A percentile compares a stretch with the other conserved stretches of the same genome.
Evolutionary conservation across 2,888 invertebrate genomes (phyloP).

Genomic region (Cantharis nigra): DNA sequence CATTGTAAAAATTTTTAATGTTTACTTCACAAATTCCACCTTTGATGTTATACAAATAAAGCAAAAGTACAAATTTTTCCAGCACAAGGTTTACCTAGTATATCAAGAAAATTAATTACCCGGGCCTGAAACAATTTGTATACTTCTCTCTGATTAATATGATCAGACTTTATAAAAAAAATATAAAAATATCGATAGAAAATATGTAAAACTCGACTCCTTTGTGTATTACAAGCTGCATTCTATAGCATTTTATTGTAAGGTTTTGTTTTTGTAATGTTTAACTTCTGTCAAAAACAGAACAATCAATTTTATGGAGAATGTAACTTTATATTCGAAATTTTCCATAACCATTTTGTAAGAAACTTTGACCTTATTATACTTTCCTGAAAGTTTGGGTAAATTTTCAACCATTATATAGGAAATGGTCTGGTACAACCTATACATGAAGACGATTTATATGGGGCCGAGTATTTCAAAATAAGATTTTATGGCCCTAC

Average conservation of each 20-base stretch:
- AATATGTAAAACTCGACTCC: not conserved
- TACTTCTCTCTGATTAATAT: not conserved
- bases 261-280: not conserved
- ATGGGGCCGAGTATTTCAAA: not conserved
- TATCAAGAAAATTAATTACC: no score
- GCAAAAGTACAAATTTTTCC: no score
- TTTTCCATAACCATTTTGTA: not conserved
- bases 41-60: no score
- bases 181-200: not conserved
- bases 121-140: not conserved
- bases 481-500: not conserved
- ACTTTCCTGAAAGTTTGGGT: not conserved
- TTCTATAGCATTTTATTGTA: not conserved
- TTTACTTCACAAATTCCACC: not conserved
- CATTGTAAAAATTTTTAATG: not conserved
- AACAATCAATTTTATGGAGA: not conserved
- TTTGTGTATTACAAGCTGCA: not conserved
- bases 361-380: not conserved
- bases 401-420: not conserved
- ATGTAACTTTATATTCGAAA: not conserved
- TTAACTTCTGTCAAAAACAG: not conserved
- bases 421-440: not conserved
- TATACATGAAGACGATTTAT: not conserved
- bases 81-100: no score
- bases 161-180: not conserved